A percentile compares a stretch with the other conserved stretches of the same genome.
These are phyloP conservation scores for Volucella inanis DNA, from an alignment of 2,888 invertebrate genomes.

Conservation along the genomic window DNA sequence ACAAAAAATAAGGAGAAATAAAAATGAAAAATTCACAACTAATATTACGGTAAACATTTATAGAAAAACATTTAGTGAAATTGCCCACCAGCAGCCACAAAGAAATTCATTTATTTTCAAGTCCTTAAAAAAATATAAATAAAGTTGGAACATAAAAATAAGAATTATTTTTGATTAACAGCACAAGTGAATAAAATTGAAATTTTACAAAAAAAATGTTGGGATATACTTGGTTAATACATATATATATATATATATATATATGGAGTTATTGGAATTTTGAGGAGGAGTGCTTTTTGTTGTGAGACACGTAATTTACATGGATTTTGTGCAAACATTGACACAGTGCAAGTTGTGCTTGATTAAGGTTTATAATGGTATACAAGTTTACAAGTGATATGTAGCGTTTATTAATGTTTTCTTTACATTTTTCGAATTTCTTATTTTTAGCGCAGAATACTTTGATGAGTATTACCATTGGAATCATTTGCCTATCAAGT, in stretches of 20 bases:
- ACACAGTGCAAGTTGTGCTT: slow-evolving; percentile 63
- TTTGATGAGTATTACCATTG: too few relatives aligned
- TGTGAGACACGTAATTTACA: slow-evolving; percentile 47
- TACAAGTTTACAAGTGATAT: not conserved
- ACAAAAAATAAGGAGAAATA: slow-evolving; percentile 40
- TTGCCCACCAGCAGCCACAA: slow-evolving; percentile 82
- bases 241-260: too few relatives aligned
- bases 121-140: slow-evolving; percentile 66
- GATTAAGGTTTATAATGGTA: slow-evolving; percentile 21
- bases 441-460: not conserved
- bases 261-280: not conserved
- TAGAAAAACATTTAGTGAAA: slow-evolving; percentile 73
- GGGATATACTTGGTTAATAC: slow-evolving; percentile 11
- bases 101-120: slow-evolving; percentile 74
- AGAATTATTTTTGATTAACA: slow-evolving; percentile 48
- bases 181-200: slow-evolving; percentile 55
- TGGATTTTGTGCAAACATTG: slow-evolving; percentile 67
- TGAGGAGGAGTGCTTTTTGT: slow-evolving; percentile 23
- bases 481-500: too few relatives aligned
- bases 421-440: slow-evolving; percentile 12
- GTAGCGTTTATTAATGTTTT: not conserved
- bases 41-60: slow-evolving; percentile 62
- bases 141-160: slow-evolving; percentile 58
- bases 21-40: slow-evolving; percentile 37
- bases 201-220: slow-evolving; percentile 23